Base-by-base conservation (phyloP, 2,888 invertebrate species). In the Drosophila monieri region DNA sequence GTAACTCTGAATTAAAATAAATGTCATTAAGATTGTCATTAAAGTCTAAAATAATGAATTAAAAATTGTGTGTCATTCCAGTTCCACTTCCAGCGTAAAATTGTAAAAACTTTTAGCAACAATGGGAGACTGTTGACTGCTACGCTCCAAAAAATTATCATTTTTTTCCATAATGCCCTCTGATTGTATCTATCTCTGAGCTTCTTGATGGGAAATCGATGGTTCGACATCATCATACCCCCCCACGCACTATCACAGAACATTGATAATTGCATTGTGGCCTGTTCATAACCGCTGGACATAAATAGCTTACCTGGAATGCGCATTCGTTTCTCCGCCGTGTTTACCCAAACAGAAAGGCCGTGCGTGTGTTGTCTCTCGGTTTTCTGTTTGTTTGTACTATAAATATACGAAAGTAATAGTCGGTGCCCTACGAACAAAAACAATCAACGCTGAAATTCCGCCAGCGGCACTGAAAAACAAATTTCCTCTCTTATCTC, bases 401-500 rank as follows among this genome's bases (percentile, higher is more conserved):
- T 44, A 46, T 37, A 48, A 66, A 67, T 44, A 67, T 44, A 65
- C 37, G n/a, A 47, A 61, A 66, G 52, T 52, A 67, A 48, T 48
- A 47, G 51, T 41, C 37, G 61, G 48, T 23, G 21, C 35, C 53
- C 59, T 37, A 44, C 15, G 39, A n/a, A 52, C 55, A 53, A 51
- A 25, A 72, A 56, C 12, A 69, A 21, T 41, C 37, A 70, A 56
- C 30, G 57, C 49, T 61, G 62, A 53, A 62, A 53, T 60, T 58
- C 69, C 53, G 54, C 60, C 44, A 62, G 70, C 64, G 49, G 53
- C 27, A 39, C 53, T 48, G 52, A 61, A 71, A 65, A 67, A 73
- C 68, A 62, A 77, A 80, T 79, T 77, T 73, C 41, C 73, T 60
- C 72, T 77, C 59, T 79, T 78, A 78, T 80, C 80, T 71, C 6